phyloP scores from a whole-genome alignment of 2,797 vertebrate genomes.

The Melanotaenia trifasciata region DNA sequence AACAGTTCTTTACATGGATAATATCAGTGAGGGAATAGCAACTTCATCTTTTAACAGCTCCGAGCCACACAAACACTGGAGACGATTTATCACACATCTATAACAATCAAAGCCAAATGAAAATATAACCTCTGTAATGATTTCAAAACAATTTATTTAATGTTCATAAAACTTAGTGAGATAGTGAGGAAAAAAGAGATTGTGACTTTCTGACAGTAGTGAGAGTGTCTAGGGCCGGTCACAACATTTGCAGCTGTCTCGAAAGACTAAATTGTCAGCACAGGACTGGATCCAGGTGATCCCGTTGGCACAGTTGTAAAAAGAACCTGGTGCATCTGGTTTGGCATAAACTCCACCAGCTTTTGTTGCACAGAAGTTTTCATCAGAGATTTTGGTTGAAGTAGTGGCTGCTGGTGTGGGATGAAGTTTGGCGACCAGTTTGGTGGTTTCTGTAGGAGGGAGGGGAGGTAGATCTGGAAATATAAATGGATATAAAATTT shows the following conservation, averaged over 20 bases:
- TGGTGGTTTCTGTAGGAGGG: slow-evolving; percentile 15
- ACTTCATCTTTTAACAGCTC: neutral
- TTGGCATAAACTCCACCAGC: slow-evolving; percentile 57
- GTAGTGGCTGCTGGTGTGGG: slow-evolving; percentile 9
- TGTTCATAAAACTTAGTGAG: neutral
- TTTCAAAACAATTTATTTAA: neutral
- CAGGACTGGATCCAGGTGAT: slow-evolving; percentile 57
- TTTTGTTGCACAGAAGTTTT: slow-evolving; percentile 68
- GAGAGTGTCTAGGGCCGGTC: slow-evolving; percentile 41
- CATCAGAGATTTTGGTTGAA: neutral
- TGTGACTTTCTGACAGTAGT: too few relatives aligned
- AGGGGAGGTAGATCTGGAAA: slow-evolving; percentile 42
- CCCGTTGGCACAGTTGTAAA: slow-evolving; percentile 68
- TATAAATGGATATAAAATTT: neutral
- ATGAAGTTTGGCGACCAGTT: neutral
- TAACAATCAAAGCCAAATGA: neutral
- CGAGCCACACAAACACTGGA: neutral
- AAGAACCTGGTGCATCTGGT: slow-evolving; percentile 42
- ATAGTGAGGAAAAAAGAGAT: neutral
- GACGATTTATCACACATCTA: neutral
- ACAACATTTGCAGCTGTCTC: slow-evolving; percentile 72
- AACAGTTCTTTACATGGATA: neutral
- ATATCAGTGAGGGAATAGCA: neutral
- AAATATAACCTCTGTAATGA: neutral
- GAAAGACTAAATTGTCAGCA: slow-evolving; percentile 56